These are phyloP conservation scores for Haemorhous mexicanus DNA, from an alignment of 2,113 vertebrate species.

Conservation along the genomic window DNA sequence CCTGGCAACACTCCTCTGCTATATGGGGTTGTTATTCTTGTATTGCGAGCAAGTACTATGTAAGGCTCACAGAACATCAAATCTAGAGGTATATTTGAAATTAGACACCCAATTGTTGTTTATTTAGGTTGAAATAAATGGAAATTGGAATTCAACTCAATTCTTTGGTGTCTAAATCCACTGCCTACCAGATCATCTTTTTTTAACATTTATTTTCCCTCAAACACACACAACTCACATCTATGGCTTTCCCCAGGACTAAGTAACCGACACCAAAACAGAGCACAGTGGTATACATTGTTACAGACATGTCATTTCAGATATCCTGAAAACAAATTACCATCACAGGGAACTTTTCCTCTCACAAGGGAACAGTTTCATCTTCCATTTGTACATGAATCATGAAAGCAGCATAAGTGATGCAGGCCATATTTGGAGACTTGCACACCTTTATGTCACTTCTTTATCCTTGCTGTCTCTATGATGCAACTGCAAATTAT, in stretches of 20 bases:
- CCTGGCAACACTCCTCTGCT: not conserved
- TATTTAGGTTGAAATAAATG: not conserved
- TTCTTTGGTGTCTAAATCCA: not conserved
- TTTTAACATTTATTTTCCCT: not conserved
- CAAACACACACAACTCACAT: not conserved
- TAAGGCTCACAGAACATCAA: not conserved
- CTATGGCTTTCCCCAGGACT: not conserved
- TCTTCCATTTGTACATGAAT: conserved; percentile 18
- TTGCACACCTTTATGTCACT: not conserved
- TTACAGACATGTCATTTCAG: not conserved
- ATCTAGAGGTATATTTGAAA: not conserved
- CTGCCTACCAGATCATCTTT: not conserved
- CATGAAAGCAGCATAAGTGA: not conserved
- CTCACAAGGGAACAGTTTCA: conserved; percentile 2
- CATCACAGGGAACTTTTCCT: not conserved
- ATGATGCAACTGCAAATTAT: not conserved
- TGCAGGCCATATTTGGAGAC: not conserved
- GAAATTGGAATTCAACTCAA: not conserved
- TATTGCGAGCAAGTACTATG: not conserved
- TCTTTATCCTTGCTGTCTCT: not conserved
- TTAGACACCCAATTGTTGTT: not conserved
- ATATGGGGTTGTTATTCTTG: not conserved
- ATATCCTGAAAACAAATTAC: conserved; percentile 15
- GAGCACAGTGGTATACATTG: not conserved
- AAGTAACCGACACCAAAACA: not conserved